A percentile compares a stretch with the other conserved stretches of the same genome.
These are phyloP conservation scores for Cheilinus undulatus DNA, from an alignment of 2,113 vertebrate genomes.

Conservation along the genomic window DNA sequence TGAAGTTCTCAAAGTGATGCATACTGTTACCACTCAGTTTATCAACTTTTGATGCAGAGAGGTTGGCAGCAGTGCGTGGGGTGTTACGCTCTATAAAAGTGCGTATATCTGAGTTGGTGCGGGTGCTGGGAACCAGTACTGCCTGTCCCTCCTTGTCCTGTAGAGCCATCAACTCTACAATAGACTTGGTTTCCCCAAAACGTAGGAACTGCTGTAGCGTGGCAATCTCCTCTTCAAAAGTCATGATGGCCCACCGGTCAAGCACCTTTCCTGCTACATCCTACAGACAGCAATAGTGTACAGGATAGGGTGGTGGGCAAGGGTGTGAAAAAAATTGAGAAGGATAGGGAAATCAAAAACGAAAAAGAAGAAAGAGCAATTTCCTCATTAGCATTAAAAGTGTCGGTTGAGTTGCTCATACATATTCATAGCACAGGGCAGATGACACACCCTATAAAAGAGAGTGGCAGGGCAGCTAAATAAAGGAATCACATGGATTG, in stretches of 20 bases:
- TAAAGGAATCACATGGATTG: constrained; percentile 66
- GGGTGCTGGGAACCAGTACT: constrained; percentile 86
- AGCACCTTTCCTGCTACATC: constrained; percentile 95
- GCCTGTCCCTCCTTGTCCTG: constrained; percentile 96
- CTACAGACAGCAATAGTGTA: constrained; percentile 72
- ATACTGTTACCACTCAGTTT: constrained; percentile 83
- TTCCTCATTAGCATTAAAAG: constrained; percentile 65
- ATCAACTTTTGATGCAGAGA: constrained; percentile 84
- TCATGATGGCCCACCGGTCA: constrained; percentile 99
- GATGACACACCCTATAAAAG: constrained; percentile 58
- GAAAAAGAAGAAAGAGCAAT: constrained; percentile 34
- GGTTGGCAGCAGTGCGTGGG: constrained; percentile 74
- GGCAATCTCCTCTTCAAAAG: constrained; percentile 94
- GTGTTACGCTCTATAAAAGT: constrained; percentile 95
- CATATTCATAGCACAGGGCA: constrained; percentile 58
- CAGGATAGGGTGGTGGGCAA: neutral
- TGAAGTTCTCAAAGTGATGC: constrained; percentile 96
- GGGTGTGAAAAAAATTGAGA: constrained; percentile 12
- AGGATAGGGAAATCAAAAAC: constrained; percentile 15
- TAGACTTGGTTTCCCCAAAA: constrained; percentile 98
- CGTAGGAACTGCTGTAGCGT: constrained; percentile 97
- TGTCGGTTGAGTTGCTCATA: constrained; percentile 50
- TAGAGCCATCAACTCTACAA: constrained; percentile 97
- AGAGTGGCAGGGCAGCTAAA: constrained; percentile 69
- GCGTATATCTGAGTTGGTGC: constrained; percentile 93